Conservation (phyloP, 2,113 vertebrate genomes). For the Shinisaurus crocodilurus region DNA sequence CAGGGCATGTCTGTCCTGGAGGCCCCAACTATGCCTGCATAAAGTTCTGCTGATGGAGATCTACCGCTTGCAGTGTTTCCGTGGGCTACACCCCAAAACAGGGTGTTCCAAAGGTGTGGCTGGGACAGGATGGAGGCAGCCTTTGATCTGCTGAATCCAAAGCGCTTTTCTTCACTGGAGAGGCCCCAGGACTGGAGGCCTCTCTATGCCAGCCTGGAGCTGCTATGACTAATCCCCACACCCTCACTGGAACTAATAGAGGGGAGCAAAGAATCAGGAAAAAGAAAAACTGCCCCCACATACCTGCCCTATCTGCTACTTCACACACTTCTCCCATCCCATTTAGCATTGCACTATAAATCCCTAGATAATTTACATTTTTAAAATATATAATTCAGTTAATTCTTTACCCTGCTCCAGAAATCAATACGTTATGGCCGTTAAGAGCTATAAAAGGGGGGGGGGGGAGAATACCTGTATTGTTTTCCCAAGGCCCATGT, state of each 20-base stretch:
- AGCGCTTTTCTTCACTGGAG: neutral
- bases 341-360: neutral
- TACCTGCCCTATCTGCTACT: neutral
- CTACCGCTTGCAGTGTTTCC: neutral
- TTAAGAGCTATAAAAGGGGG: neutral
- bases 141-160: neutral
- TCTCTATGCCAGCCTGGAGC: neutral
- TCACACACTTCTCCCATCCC: neutral
- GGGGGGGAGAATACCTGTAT: conserved; percentile 85
- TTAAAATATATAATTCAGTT: neutral
- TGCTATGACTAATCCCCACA: neutral
- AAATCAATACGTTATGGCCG: neutral
- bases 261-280: neutral
- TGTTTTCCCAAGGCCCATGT: conserved; percentile 98
- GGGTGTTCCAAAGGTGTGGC: neutral
- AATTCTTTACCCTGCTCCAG: neutral
- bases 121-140: neutral
- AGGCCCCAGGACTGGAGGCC: neutral
- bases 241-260: neutral
- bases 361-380: neutral
- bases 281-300: neutral
- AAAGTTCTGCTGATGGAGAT: neutral
- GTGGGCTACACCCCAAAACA: neutral
- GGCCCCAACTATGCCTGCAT: neutral
- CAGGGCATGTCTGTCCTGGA: neutral